Evolutionary conservation across 2,797 vertebrate species (phyloP).

Genomic region (Danio aesculapii): DNA sequence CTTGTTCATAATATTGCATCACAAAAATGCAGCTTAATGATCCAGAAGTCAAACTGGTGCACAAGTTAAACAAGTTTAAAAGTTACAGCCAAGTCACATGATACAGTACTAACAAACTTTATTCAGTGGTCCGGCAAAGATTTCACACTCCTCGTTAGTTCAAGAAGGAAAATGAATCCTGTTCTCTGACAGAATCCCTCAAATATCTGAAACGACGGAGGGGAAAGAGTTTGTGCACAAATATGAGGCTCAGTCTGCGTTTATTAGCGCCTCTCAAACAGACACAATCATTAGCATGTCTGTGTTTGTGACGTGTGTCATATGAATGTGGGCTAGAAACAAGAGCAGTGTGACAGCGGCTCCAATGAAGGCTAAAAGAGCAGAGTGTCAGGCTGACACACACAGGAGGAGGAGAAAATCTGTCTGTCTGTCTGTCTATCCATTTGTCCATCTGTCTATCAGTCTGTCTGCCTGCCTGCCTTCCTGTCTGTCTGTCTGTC

Average conservation of each 20-base stretch:
- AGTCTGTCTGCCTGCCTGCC: too few relatives aligned
- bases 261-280: slow-evolving; percentile 44
- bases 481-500: too few relatives aligned
- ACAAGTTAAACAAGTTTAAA: not conserved
- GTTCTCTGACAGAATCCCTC: slow-evolving; percentile 7
- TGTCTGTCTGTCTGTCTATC: too few relatives aligned
- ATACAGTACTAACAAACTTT: not conserved
- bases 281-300: slow-evolving; percentile 18
- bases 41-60: not conserved
- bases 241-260: slow-evolving; percentile 14
- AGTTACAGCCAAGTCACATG: not conserved
- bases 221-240: slow-evolving; percentile 5
- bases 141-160: slow-evolving; percentile 19
- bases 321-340: slow-evolving; percentile 19
- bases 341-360: slow-evolving; percentile 58
- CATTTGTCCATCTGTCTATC: too few relatives aligned
- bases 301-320: not conserved
- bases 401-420: not conserved
- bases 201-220: not conserved
- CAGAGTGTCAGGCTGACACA: slow-evolving; percentile 6
- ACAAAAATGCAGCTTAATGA: too few relatives aligned
- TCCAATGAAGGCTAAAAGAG: slow-evolving; percentile 56
- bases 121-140: not conserved
- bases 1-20: too few relatives aligned
- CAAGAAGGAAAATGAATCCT: not conserved